Evolutionary conservation across 2,797 vertebrate species (phyloP), one percentile per base, ranked within the genome.

Genomic region (Neosilurus mollespiculum): DNA sequence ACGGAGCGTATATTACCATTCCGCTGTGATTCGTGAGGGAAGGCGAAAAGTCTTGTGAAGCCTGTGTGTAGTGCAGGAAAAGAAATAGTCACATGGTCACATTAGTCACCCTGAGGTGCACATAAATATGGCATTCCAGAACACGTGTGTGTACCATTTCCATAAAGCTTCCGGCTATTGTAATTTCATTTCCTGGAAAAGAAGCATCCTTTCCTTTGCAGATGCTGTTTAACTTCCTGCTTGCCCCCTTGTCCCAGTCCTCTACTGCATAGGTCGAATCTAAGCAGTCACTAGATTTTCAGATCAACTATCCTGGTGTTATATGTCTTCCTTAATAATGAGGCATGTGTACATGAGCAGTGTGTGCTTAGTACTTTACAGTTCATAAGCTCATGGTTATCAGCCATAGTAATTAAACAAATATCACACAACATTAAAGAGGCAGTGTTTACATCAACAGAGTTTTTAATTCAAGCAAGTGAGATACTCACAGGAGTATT

Each of bases 161-260:
- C 65, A 72, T 6, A 85, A 67, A 61, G 78, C 88, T 90, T 89
- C 87, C 90, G 87, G 83, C 78, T 86, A 91, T 91, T 92, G 88
- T 90, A 81, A 83, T 83, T 64, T 90, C 59, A 83, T 78, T 87
- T 43, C 88, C 84, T 87, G 81, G 59, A 49, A 79, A 87, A 85
- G 61, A 86, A 0, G 80, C 49, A 81, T 83, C 71, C 62, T 85
- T 85, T 87, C 72, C 70, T 85, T 62, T 81, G 56, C 72, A 67
- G 66, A 12, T 76, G 76, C 78, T 86, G 83, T 80, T 51, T 66
- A 65, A 72, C 83, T 80, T 89, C 64, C 90, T 83, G 62, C 53
- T 53, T 67, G 62, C 37, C 37, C 37, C 37, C 6, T n/a, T n/a
- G n/a, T n/a, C n/a, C n/a, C n/a, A n/a, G n/a, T 62, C n/a, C 49